Evolutionary conservation across 2,888 invertebrate species (phyloP), one percentile per base, ranked within the genome.

Genomic region (Tenthredo livida): DNA sequence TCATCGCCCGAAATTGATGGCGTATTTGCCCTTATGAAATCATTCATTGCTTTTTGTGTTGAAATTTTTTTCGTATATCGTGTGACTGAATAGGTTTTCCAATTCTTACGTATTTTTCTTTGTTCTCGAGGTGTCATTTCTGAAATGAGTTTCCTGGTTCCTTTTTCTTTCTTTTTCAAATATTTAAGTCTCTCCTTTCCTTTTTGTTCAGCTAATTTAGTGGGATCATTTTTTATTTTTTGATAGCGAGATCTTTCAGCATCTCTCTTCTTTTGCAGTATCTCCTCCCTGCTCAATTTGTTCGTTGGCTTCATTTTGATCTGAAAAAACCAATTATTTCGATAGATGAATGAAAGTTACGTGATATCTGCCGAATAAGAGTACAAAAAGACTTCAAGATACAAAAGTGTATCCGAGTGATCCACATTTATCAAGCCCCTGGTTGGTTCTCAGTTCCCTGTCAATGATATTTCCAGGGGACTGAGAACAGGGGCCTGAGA

Each of bases 201-300:
- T n/a, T n/a, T n/a, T n/a, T n/a, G n/a, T n/a, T 37, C 72, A 40
- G 37, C 72, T 10, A 37, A 21, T 40, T 72, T 37, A 17, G 7
- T 21, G 5, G 72, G 72, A 72, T 72, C 43, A 72, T 72, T 72
- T 40, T 72, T 72, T 43, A 37, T 72, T 40, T 21, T 37, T 72
- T 40, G 72, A 40, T 25, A 29, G 29, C 58, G n/a, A 47, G 17
- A 9, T 50, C 33, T 47, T 12, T 25, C 58, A n/a, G 58, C n/a
- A 78, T 78, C 78, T 58, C 58, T 78, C 37, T 78, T 78, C 29
- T 78, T 78, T 29, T 72, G 72, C n/a, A 72, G 29, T 40, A 72
- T 40, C 29, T 72, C 72, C n/a, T 72, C 72, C 43, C 72, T 72
- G 58, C 50, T n/a, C 43, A 54, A 25, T 47, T 54, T 33, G 21